A percentile compares a stretch with the other conserved stretches of the same genome.
Evolutionary conservation across 2,113 vertebrate genomes (phyloP).

Genomic region (Sebastes schlegelii): DNA sequence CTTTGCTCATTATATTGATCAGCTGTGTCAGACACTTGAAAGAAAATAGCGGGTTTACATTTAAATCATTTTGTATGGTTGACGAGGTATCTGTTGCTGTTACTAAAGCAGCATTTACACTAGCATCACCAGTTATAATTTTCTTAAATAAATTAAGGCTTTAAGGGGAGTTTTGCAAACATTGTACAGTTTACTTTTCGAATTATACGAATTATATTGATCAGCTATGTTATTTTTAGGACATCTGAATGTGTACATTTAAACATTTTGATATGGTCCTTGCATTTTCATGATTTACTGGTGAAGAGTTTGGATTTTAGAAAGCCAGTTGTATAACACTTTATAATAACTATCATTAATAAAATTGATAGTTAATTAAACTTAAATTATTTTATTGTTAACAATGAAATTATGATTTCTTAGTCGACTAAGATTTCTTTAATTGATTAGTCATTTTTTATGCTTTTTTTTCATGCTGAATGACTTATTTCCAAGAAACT

Average conservation of each 20-base stretch:
- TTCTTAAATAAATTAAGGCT: conserved; percentile 88
- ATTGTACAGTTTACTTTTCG: background rate
- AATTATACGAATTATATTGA: too few relatives aligned
- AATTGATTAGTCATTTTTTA: too few relatives aligned
- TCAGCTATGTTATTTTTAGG: too few relatives aligned
- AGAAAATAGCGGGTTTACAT: background rate
- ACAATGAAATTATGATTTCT: background rate
- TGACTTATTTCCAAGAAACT: too few relatives aligned
- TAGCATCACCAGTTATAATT: conserved; percentile 76
- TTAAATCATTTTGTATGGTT: background rate
- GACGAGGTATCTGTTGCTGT: too few relatives aligned
- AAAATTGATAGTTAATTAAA: background rate
- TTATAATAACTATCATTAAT: background rate
- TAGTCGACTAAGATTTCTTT: too few relatives aligned
- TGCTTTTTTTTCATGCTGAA: too few relatives aligned
- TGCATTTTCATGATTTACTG: background rate
- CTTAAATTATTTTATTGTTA: background rate
- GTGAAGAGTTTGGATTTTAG: background rate
- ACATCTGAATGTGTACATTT: background rate
- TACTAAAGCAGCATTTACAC: conserved; percentile 68
- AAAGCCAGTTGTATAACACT: background rate
- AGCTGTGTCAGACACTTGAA: background rate
- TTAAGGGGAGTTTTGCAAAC: conserved; percentile 75
- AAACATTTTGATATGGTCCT: background rate
- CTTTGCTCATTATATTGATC: too few relatives aligned